Base-by-base conservation (phyloP, 2,888 invertebrate genomes). In the Amiota communis region DNA sequence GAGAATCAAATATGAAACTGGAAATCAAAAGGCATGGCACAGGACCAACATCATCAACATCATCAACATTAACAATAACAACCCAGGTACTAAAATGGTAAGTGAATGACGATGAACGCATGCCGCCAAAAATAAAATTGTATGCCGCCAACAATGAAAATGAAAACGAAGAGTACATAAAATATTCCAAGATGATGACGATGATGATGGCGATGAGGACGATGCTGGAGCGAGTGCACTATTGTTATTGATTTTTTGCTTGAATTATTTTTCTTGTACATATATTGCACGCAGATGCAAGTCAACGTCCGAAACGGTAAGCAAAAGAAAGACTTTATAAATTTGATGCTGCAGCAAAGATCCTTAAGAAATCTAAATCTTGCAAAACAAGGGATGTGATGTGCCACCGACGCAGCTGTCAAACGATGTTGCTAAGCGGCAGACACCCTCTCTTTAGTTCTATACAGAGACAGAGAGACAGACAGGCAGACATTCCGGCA, bases 251-350 rank as follows among this genome's bases (percentile, higher is more conserved):
- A 53, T 65, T 71, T 74, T 79, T 77, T 80, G 77, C 76, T 75
- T 75, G 76, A 75, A 81, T 77, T 78, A 73, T 47, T 78, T 72
- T 75, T 77, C n/a, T 57, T 46, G 36, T 57, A 8, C n/a, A 1
- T 36, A 13, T 51, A 12, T 51, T n/a, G 10, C 15, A 17, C 80
- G 87, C 87, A 87, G 87, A 87, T 87, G 87, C 86, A 82, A 84
- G 87, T 86, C 87, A 87, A 87, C 84, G 87, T 85, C 87, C 87
- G 86, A 86, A 76, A 36, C 36, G 36, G 36, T 36, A 36, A 36
- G 36, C 36, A 36, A 36, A 6, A 36, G 36, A 70, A 76, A 78
- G 70, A 71, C 57, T 61, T 57, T 63, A 75, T 73, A 75, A 73
- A 70, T 73, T 71, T 64, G 56, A 68, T 68, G 51, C 67, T 17